These are phyloP conservation scores for Drosophila tropicalis DNA, from an alignment of 1,140 invertebrate genomes.

Conservation along the genomic window DNA sequence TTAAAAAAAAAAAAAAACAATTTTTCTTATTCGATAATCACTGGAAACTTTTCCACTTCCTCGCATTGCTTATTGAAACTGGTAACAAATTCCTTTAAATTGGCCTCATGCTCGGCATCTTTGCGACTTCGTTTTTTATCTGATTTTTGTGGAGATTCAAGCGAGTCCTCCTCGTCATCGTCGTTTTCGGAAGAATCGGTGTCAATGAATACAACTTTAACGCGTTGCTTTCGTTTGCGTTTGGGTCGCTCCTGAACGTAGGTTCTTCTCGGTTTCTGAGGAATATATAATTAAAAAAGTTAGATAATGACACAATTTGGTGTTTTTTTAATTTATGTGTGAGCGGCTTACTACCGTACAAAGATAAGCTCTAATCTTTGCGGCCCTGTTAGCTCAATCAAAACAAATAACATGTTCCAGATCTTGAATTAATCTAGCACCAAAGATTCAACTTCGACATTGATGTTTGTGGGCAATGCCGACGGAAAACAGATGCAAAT, in stretches of 20 bases:
- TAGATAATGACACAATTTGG: background rate
- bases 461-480: background rate
- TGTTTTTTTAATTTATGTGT: conserved; percentile 17
- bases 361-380: conserved; percentile 73
- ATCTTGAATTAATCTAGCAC: conserved; percentile 57
- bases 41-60: conserved; percentile 68
- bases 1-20: background rate
- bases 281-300: background rate
- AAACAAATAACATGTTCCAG: conserved; percentile 47
- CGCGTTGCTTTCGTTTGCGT: conserved; percentile 64
- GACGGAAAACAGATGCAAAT: conserved; percentile 16
- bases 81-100: conserved; percentile 58
- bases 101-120: conserved; percentile 50
- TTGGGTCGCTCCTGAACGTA: conserved; percentile 64
- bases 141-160: conserved; percentile 52
- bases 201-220: conserved; percentile 62
- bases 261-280: conserved; percentile 64
- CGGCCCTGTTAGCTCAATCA: conserved; percentile 78
- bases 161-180: conserved; percentile 52
- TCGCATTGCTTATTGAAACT: conserved; percentile 71
- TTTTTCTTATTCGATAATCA: conserved; percentile 60
- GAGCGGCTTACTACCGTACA: conserved; percentile 75
- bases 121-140: conserved; percentile 47
- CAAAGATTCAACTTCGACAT: background rate
- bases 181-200: conserved; percentile 60